These are phyloP conservation scores for Drosophila suzukii DNA, from an alignment of 1,140 invertebrate genomes.

Conservation along the genomic window DNA sequence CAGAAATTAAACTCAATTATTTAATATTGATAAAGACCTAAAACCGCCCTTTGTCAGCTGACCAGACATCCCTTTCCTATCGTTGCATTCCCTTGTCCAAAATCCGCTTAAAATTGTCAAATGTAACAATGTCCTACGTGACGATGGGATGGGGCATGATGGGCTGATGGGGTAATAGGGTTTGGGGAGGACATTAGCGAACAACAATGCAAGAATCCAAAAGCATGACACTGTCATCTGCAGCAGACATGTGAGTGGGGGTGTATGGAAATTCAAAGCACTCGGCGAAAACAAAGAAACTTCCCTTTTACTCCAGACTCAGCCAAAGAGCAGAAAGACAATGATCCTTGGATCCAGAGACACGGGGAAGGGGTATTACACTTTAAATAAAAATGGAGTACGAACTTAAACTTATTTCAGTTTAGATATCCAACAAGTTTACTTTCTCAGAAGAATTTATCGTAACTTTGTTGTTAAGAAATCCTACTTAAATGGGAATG, in stretches of 20 bases:
- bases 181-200: constrained; percentile 49
- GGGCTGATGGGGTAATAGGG: neutral
- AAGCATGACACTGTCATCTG: constrained; percentile 45
- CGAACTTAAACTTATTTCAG: no score
- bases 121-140: constrained; percentile 41
- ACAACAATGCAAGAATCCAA: constrained; percentile 53
- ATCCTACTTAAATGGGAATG: no score
- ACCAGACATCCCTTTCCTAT: constrained; percentile 1
- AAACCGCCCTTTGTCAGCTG: neutral
- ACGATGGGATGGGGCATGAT: neutral
- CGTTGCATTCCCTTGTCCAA: neutral
- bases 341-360: constrained; percentile 6
- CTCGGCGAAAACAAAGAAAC: constrained; percentile 55
- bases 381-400: neutral
- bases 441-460: no score
- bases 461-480: no score
- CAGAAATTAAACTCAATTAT: neutral
- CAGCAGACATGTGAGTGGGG: constrained; percentile 34
- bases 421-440: no score
- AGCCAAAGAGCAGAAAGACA: constrained; percentile 41
- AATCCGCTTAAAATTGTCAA: constrained; percentile 63
- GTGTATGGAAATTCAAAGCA: constrained; percentile 22
- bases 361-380: neutral
- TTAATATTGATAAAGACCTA: neutral
- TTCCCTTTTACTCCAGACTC: constrained; percentile 32